Conservation (phyloP, 1,140 invertebrate genomes). For the Drosophila sturtevanti region DNA sequence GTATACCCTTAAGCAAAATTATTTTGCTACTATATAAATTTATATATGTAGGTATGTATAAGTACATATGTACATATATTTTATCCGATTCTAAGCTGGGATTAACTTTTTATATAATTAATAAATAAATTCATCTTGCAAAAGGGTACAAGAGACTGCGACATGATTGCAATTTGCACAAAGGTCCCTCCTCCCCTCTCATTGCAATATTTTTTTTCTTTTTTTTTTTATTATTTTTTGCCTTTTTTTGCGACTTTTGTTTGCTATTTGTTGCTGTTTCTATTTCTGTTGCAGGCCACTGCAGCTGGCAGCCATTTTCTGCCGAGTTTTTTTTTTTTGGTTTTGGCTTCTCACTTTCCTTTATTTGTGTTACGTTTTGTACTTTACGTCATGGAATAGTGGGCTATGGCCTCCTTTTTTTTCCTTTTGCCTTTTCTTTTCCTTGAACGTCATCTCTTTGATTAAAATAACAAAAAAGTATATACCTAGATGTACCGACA, state of each 20-base stretch:
- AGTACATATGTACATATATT: too few species aligned
- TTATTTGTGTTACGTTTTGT: slow-evolving; percentile 37
- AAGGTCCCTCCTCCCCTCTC: too few species aligned
- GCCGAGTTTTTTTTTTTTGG: slow-evolving; percentile 30
- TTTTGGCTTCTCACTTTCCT: slow-evolving; percentile 46
- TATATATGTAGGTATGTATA: too few species aligned
- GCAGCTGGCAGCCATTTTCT: slow-evolving; percentile 45
- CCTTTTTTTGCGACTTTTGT: slow-evolving; percentile 19
- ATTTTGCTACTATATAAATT: too few species aligned
- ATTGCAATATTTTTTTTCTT: too few species aligned
- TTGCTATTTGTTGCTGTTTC: slow-evolving; percentile 12
- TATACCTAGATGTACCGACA: too few species aligned
- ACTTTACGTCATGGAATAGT: neutral
- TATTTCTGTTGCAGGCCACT: slow-evolving; percentile 8
- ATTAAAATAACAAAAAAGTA: neutral
- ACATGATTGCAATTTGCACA: too few species aligned
- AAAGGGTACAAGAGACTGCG: too few species aligned
- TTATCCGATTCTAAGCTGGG: too few species aligned
- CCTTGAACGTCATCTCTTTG: neutral
- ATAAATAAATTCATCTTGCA: too few species aligned
- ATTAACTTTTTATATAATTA: too few species aligned
- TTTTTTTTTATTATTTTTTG: neutral
- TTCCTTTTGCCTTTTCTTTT: neutral
- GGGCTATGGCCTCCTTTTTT: neutral
- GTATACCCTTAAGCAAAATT: neutral